Conservation (phyloP, 2,888 invertebrate genomes). For the Macrosiphum euphorbiae region DNA sequence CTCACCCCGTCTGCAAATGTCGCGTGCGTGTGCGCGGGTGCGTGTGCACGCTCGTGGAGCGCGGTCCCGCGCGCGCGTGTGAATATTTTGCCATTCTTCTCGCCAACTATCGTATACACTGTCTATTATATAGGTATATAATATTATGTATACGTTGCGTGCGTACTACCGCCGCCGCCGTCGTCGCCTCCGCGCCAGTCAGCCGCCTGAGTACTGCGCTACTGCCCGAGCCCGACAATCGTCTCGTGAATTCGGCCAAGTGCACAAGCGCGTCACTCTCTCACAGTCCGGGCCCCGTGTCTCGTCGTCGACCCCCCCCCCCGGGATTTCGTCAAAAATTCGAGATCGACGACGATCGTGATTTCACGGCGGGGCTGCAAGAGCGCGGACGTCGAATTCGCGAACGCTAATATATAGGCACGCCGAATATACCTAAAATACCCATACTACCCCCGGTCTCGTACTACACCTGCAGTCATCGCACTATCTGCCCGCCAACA, state of each 20-base stretch:
- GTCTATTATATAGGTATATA: neutral
- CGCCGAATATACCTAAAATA: neutral
- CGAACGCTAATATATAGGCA: neutral
- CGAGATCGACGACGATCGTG: neutral
- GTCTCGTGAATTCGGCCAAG: constrained; percentile 42
- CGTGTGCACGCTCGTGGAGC: neutral
- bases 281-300: no score
- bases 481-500: neutral
- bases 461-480: neutral
- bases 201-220: neutral
- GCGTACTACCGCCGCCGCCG: neutral
- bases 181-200: neutral
- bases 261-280: constrained; percentile 7
- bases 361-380: neutral
- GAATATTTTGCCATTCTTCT: constrained; percentile 36
- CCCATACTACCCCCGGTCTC: neutral
- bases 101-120: neutral
- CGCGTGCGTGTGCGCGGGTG: constrained; percentile 4
- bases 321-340: neutral
- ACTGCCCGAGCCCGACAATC: constrained; percentile 13
- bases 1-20: neutral
- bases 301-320: neutral
- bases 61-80: neutral
- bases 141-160: neutral
- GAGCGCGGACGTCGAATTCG: neutral